Conservation (phyloP, 2,888 invertebrate species). For the Rutpela maculata region DNA sequence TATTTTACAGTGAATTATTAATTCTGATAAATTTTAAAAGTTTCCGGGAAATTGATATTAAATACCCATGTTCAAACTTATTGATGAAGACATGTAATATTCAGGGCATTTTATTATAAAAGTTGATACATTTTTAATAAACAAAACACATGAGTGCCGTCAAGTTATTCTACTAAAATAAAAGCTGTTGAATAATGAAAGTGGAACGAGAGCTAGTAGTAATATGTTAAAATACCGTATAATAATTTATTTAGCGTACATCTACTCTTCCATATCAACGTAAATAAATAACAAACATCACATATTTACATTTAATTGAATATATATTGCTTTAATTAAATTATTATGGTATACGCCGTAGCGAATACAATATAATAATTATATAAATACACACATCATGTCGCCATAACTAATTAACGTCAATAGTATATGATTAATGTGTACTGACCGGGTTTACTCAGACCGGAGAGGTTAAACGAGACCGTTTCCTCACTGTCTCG, state of each 20-base stretch:
- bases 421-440: slow-evolving; percentile 71
- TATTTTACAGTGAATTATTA: slow-evolving; percentile 32
- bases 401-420: slow-evolving; percentile 72
- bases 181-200: slow-evolving; percentile 55
- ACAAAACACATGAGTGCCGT: slow-evolving; percentile 52
- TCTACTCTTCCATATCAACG: slow-evolving; percentile 54
- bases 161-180: slow-evolving; percentile 56
- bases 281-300: slow-evolving; percentile 58
- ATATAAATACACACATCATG: slow-evolving; percentile 72
- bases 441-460: slow-evolving; percentile 64
- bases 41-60: slow-evolving; percentile 46
- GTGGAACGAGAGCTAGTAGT: slow-evolving; percentile 43
- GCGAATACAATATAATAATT: slow-evolving; percentile 72
- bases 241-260: slow-evolving; percentile 61
- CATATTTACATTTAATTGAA: slow-evolving; percentile 65
- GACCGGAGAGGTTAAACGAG: slow-evolving; percentile 59
- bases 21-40: slow-evolving; percentile 32
- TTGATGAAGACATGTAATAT: slow-evolving; percentile 43
- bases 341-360: slow-evolving; percentile 66
- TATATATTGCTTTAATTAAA: slow-evolving; percentile 70
- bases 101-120: slow-evolving; percentile 40
- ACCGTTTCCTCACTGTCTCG: slow-evolving; percentile 57
- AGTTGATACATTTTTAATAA: slow-evolving; percentile 42
- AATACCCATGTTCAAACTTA: slow-evolving; percentile 38
- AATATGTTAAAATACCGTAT: slow-evolving; percentile 49